A percentile compares a stretch with the other conserved stretches of the same genome.
phyloP scores from a whole-genome alignment of 2,797 vertebrate genomes.

The Vespertilio murinus region DNA sequence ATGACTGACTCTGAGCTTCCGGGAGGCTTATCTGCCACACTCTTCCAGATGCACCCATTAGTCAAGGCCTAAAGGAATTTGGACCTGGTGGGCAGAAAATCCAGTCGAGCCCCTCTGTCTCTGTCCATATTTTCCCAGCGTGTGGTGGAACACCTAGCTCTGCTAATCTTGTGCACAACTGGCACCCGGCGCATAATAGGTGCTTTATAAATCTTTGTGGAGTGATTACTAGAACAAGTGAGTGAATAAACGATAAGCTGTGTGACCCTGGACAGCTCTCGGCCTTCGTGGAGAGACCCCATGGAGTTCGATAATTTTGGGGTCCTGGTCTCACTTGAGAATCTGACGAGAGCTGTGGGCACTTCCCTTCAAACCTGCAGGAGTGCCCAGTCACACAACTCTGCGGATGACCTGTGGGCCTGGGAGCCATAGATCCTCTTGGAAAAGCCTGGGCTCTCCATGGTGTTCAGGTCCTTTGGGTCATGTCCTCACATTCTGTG shows the following conservation, averaged over 20 bases:
- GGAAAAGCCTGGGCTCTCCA: neutral
- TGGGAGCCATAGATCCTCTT: neutral
- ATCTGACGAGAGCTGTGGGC: neutral
- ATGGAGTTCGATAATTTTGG: neutral
- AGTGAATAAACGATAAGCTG: neutral
- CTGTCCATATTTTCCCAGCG: rapidly evolving
- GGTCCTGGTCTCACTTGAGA: neutral
- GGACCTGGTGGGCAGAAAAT: neutral
- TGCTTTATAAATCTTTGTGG: neutral
- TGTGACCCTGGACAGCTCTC: neutral
- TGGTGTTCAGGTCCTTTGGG: neutral
- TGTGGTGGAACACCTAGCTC: neutral
- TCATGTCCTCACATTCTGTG: neutral
- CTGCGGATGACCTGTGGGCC: neutral
- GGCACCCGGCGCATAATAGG: neutral
- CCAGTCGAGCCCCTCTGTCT: neutral
- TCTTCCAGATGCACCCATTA: neutral
- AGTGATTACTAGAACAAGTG: neutral
- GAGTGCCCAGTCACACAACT: neutral
- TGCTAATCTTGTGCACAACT: neutral
- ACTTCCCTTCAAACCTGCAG: neutral
- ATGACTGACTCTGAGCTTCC: neutral
- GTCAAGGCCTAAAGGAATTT: neutral
- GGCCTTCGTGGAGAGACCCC: neutral
- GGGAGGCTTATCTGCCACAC: neutral